Conservation (phyloP, 2,888 invertebrate species). For the Smittia aterrima region DNA sequence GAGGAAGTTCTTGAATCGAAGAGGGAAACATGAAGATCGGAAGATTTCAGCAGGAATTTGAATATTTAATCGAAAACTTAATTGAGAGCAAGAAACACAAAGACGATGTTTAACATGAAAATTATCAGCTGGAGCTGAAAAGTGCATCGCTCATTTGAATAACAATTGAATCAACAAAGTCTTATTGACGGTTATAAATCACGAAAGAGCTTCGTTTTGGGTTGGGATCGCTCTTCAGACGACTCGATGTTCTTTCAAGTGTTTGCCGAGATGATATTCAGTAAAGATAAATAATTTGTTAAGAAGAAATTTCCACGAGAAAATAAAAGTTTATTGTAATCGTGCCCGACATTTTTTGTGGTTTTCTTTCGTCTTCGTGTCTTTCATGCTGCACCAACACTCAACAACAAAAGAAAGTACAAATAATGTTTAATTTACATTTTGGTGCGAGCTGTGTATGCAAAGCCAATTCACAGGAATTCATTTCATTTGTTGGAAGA, state of each 20-base stretch:
- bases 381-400: neutral
- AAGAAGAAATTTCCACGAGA: neutral
- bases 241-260: neutral
- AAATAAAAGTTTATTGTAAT: neutral
- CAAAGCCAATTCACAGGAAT: no score
- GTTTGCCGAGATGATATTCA: neutral
- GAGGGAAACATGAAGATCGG: no score
- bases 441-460: neutral
- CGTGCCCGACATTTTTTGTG: neutral
- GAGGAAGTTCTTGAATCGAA: neutral
- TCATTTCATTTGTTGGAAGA: no score
- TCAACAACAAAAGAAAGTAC: slow-evolving; percentile 39
- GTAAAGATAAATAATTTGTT: slow-evolving; percentile 19
- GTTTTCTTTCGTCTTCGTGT: neutral
- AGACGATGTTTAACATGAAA: slow-evolving; percentile 37
- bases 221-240: neutral
- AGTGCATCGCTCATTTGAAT: slow-evolving; percentile 32
- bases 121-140: slow-evolving; percentile 32
- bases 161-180: slow-evolving; percentile 33
- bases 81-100: neutral
- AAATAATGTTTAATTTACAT: slow-evolving; percentile 31
- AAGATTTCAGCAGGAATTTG: neutral
- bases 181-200: slow-evolving; percentile 23
- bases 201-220: neutral
- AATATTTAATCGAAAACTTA: neutral